Conservation (phyloP, 2,113 vertebrate species). For the Corydoras maculifer region DNA sequence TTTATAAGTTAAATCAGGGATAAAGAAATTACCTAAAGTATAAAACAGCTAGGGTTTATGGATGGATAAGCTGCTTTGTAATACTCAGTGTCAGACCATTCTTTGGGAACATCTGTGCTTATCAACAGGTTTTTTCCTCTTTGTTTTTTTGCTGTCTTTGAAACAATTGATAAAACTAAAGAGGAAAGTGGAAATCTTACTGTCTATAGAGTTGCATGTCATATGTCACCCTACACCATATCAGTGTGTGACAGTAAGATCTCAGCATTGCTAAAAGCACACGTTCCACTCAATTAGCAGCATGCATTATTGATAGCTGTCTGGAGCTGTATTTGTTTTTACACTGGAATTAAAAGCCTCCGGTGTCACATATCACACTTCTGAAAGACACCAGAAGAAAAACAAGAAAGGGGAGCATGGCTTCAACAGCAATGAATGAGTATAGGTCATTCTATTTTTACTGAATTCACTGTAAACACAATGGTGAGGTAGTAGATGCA, state of each 20-base stretch:
- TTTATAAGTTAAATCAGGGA: neutral
- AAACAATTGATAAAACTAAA: neutral
- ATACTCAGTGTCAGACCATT: slow-evolving; percentile 64
- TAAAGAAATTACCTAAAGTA: slow-evolving; percentile 9
- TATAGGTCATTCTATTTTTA: slow-evolving; percentile 6
- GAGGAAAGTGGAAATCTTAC: neutral
- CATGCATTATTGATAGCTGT: slow-evolving; percentile 72
- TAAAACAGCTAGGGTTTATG: slow-evolving; percentile 53
- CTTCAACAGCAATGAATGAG: slow-evolving; percentile 8
- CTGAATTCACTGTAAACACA: neutral
- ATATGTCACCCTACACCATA: neutral
- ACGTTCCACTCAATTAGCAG: slow-evolving; percentile 67
- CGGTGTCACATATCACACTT: slow-evolving; percentile 65
- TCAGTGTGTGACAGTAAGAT: slow-evolving; percentile 33
- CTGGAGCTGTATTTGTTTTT: slow-evolving; percentile 72
- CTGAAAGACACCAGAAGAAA: slow-evolving; percentile 29
- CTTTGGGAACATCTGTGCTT: slow-evolving; percentile 56
- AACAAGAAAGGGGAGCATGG: slow-evolving; percentile 10
- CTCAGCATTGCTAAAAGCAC: slow-evolving; percentile 62
- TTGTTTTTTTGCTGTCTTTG: too few species aligned
- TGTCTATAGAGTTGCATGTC: neutral
- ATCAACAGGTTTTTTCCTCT: neutral
- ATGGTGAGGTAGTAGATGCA: neutral
- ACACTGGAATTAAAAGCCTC: slow-evolving; percentile 77
- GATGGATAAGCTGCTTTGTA: slow-evolving; percentile 54